Conservation (phyloP, 2,888 invertebrate species). For the Autographa gamma region DNA sequence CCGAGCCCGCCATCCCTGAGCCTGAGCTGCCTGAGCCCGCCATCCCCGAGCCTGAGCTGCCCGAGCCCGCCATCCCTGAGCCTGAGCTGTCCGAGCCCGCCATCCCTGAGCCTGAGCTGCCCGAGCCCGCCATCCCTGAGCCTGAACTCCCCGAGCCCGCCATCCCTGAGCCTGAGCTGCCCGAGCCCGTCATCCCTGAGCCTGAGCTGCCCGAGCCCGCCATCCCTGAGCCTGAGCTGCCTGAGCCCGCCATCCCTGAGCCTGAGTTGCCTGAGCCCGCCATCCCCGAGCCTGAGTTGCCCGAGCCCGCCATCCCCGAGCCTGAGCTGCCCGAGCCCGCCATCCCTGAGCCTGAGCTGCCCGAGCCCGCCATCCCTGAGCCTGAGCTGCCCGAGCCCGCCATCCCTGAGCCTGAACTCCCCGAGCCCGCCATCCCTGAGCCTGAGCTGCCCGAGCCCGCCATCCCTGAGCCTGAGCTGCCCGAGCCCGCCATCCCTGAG, state of each 20-base stretch:
- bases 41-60: constrained; percentile 41
- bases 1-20: constrained; percentile 20
- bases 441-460: too few species aligned
- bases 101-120: constrained; percentile 38
- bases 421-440: too few species aligned
- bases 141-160: constrained; percentile 32
- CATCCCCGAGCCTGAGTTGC: neutral
- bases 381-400: too few species aligned
- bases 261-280: constrained; percentile 41
- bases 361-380: too few species aligned
- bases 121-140: constrained; percentile 38
- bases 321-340: too few species aligned
- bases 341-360: too few species aligned
- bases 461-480: too few species aligned
- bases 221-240: constrained; percentile 13
- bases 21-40: constrained; percentile 31
- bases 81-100: constrained; percentile 46
- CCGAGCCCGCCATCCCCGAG: too few species aligned
- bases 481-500: too few species aligned
- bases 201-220: constrained; percentile 11
- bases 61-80: constrained; percentile 33
- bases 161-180: constrained; percentile 30
- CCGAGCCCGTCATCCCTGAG: constrained; percentile 24
- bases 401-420: too few species aligned
- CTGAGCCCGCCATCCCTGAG: constrained; percentile 12